Percentiles rank a stretch among this genome's conserved stretches.
These are phyloP conservation scores for Panthera uncia DNA, from an alignment of 2,113 vertebrate species.

Conservation along the genomic window DNA sequence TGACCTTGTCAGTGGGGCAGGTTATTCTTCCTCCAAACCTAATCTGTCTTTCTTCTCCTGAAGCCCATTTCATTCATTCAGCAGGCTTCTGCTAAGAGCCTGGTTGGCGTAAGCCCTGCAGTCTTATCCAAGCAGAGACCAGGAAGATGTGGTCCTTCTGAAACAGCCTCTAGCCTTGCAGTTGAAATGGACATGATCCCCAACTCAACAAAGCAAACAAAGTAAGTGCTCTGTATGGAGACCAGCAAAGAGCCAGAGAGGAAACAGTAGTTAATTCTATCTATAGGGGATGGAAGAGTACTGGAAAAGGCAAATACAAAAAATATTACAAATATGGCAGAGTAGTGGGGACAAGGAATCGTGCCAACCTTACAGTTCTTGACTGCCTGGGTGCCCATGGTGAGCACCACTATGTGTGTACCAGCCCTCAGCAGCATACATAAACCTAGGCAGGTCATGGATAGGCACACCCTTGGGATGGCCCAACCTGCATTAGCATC, in stretches of 20 bases:
- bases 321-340: not conserved
- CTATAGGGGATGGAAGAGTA: not conserved
- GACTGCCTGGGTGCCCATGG: not conserved
- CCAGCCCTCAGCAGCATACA: not conserved
- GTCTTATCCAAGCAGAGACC: not conserved
- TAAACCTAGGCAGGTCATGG: not conserved
- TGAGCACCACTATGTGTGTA: fast-evolving
- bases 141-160: not conserved
- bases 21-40: not conserved
- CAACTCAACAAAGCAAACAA: not conserved
- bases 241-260: not conserved
- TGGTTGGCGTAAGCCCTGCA: not conserved
- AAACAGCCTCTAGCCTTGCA: not conserved
- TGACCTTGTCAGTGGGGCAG: not conserved
- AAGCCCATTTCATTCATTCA: not conserved
- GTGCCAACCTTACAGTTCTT: not conserved
- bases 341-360: not conserved
- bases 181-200: not conserved
- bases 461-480: not conserved
- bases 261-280: not conserved
- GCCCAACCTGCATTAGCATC: not conserved
- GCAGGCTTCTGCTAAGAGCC: not conserved
- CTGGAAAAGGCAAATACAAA: not conserved
- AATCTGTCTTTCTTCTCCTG: not conserved
- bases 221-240: not conserved